Evolutionary conservation across 1,140 invertebrate species (phyloP).

Genomic region (Cephus cinctus): DNA sequence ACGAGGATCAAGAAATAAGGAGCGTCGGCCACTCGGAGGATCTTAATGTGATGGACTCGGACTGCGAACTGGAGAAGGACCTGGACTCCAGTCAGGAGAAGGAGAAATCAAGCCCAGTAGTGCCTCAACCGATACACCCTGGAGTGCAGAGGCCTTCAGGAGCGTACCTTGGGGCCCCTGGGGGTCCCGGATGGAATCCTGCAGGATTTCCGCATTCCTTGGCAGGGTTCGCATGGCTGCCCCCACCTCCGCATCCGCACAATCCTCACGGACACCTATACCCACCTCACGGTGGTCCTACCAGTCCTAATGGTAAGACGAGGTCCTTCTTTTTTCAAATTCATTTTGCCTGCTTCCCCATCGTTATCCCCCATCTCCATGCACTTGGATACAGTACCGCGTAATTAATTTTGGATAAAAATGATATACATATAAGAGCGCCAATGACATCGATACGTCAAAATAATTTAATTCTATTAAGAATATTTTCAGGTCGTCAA

Average conservation of each 20-base stretch:
- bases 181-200: constrained; percentile 44
- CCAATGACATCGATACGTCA: too few species aligned
- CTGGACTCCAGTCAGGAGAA: constrained; percentile 36
- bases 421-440: too few species aligned
- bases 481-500: too few species aligned
- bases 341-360: too few species aligned
- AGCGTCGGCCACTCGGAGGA: constrained; percentile 49
- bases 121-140: constrained; percentile 54
- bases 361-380: too few species aligned
- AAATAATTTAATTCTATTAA: too few species aligned
- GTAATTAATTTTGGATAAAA: too few species aligned
- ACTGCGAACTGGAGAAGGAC: constrained; percentile 46
- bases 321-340: not conserved
- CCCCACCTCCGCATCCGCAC: constrained; percentile 52
- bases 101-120: constrained; percentile 50
- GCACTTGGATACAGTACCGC: too few species aligned
- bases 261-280: constrained; percentile 53
- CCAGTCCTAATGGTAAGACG: constrained; percentile 51
- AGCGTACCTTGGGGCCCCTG: constrained; percentile 42
- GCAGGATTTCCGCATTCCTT: constrained; percentile 50
- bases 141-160: constrained; percentile 49
- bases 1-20: constrained; percentile 47
- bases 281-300: constrained; percentile 47
- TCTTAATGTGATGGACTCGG: constrained; percentile 54
- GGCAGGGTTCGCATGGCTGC: constrained; percentile 52